Evolutionary conservation across 2,797 vertebrate genomes (phyloP), one percentile per base, ranked within the genome.

Genomic region (Typhlichthys subterraneus): DNA sequence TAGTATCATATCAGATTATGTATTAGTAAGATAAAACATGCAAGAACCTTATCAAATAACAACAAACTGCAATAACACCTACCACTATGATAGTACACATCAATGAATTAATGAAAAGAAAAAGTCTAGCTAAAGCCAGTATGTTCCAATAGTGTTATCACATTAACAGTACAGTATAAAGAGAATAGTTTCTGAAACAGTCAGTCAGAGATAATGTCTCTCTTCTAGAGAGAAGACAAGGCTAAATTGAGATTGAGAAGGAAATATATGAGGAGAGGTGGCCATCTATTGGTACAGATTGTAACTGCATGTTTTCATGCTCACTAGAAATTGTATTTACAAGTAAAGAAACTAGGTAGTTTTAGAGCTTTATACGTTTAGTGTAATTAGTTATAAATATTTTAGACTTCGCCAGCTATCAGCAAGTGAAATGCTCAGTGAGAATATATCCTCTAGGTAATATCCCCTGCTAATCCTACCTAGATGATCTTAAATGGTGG

Each of bases 271-370:
- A 23, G 49, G 11, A 23, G 49, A 52, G 19, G 17, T 73, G 78
- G 73, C 77, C 83, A 82, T 60, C 89, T 89, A 71, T 65, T 86
- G 85, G 58, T 52, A n/a, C 10, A 14, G 1, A 12, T 59, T 56
- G 52, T 57, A n/a, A 53, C 29, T 76, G 55, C 77, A 72, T 12
- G n/a, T 12, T 17, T 38, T 45, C 10, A 13, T 13, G 6, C 48
- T 42, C 38, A 9, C 8, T 19, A 47, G 33, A 11, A 19, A 8
- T 55, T 45, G 33, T 12, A 51, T 1, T 29, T 29, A 10, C 5
- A 3, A 15, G 50, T 19, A 52, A 14, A 52, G 50, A 29, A 4
- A 29, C 23, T 29, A 29, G 23, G 23, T 29, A 4, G 23, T 29
- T 29, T 29, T 29, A 29, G 23, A 29, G 23, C 23, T 4, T 4